Base-by-base conservation (phyloP, 1,140 invertebrate genomes). In the Antheraea mylitta region DNA sequence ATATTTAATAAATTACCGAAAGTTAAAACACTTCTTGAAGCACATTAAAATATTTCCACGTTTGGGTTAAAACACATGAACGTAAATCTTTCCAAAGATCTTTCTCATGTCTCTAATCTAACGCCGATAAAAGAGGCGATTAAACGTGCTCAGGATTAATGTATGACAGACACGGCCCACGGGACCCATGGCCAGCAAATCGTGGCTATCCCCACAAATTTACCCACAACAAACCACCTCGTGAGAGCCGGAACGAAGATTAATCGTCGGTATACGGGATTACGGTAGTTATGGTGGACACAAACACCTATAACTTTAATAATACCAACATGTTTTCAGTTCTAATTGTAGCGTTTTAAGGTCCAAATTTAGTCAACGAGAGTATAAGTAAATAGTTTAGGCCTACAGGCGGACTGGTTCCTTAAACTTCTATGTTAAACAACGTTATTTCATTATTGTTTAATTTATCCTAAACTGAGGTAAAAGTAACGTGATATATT, bases 251-350 rank as follows among this genome's bases (percentile, higher is more conserved):
- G 71, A 87, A 88, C 82, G 82, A 89, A 89, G 86, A 90, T 90
- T 87, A 90, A 90, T 89, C 81, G 84, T 73, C 78, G 80, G 76
- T 75, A 76, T 74, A 79, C 74, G 77, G 83, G 86, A 88, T 90
- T 87, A 90, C 84, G 72, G 76, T 72, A 75, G 76, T 82, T 86
- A 76, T 77, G 73, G 76, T 74, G 73, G 71, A 69, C 71, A 30
- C 53, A 71, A 62, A 59, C 69, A 73, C 70, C 73, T 76, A 73
- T 73, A 77, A 69, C 62, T 58, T 67, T 63, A 63, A 66, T 70
- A 65, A 59, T 63, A 59, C 67, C 16, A 22, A 42, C 11, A 53
- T 58, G 45, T 71, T 66, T 61, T 74, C 68, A 66, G 65, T 69
- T 61, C 48, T 75, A 77, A 67, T 22, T 6, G 22, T 58, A 18